Conservation (phyloP, 2,888 invertebrate genomes). For the Apotomis capreana region DNA sequence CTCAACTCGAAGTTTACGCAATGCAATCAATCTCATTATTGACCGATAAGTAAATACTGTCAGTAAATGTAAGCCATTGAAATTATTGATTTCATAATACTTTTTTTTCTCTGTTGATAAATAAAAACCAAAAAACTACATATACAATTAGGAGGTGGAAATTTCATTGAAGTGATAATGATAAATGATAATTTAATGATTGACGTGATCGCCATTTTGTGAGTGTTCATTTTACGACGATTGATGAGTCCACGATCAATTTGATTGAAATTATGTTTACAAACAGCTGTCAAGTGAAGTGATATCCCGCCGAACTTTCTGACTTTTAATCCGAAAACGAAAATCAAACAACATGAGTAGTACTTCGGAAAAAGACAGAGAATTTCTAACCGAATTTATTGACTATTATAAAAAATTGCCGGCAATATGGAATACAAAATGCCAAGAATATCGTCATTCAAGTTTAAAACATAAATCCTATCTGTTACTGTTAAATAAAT, state of each 20-base stretch:
- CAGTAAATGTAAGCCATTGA: constrained; percentile 1
- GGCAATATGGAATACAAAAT: constrained; percentile 19
- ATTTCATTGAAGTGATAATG: neutral
- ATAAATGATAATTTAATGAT: neutral
- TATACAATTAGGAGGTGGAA: neutral
- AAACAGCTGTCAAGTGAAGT: neutral
- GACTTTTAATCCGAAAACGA: neutral
- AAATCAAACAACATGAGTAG: constrained; percentile 6
- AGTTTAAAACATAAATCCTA: neutral
- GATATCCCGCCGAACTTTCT: neutral
- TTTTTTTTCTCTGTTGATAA: neutral
- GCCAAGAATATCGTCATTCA: neutral
- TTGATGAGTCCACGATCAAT: constrained; percentile 11
- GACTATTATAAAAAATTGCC: constrained; percentile 17
- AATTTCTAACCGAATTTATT: constrained; percentile 4
- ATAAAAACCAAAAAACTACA: neutral
- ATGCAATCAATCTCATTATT: neutral
- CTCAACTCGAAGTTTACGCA: neutral
- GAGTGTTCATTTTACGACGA: constrained; percentile 1
- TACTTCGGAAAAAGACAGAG: neutral
- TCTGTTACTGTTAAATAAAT: constrained; percentile 17
- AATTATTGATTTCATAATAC: neutral
- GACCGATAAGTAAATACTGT: constrained; percentile 8
- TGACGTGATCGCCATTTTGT: constrained; percentile 20
- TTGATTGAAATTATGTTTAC: constrained; percentile 8